A percentile compares a stretch with the other conserved stretches of the same genome.
Conservation (phyloP, 2,113 vertebrate genomes). For the Daubentonia madagascariensis region DNA sequence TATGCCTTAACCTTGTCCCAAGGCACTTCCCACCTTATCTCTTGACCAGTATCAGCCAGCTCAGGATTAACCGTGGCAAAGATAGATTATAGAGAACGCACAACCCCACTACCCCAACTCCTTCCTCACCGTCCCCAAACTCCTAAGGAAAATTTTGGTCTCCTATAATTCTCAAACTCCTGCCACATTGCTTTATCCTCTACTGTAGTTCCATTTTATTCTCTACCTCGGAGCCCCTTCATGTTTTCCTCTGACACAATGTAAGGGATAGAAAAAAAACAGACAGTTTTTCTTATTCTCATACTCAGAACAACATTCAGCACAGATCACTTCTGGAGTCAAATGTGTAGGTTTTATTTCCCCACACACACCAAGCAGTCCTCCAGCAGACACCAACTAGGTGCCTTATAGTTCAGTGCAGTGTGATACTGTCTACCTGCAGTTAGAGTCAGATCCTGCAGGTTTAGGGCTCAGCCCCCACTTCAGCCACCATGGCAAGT, state of each 20-base stretch:
- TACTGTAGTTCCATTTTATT: not conserved
- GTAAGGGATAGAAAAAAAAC: not conserved
- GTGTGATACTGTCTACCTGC: not conserved
- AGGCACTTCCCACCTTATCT: not conserved
- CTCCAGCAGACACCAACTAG: not conserved
- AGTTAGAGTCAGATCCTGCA: not conserved
- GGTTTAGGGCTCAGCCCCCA: not conserved
- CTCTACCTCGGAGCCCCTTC: not conserved
- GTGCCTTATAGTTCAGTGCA: not conserved
- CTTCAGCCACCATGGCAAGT: not conserved
- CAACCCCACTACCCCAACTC: rapidly evolving
- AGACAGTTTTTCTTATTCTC: not conserved
- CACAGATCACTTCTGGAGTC: not conserved
- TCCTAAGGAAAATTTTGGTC: not conserved
- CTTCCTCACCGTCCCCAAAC: not conserved
- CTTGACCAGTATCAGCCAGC: not conserved
- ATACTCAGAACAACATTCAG: not conserved
- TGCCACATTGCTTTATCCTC: not conserved
- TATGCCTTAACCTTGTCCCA: not conserved
- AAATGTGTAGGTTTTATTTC: not conserved
- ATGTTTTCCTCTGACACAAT: not conserved
- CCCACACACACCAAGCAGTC: not conserved
- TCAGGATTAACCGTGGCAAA: not conserved
- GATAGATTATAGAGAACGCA: not conserved
- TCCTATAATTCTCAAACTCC: not conserved